phyloP scores from a whole-genome alignment of 2,113 vertebrate species.

The Abramis brama region DNA sequence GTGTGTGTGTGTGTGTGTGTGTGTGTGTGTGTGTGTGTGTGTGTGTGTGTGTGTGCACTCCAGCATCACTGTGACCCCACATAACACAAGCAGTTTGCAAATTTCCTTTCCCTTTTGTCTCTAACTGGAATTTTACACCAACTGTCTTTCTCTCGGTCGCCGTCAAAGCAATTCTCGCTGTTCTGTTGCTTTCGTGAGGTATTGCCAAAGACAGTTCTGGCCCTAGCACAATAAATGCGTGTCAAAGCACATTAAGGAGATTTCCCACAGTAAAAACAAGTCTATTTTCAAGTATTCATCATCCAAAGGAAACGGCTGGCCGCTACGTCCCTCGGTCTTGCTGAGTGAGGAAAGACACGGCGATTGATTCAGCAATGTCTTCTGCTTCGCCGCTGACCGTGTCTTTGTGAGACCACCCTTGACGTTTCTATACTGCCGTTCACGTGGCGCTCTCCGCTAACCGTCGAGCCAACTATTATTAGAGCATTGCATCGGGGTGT shows the following conservation, averaged over 20 bases:
- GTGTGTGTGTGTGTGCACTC: no score
- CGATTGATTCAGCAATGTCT: conserved; percentile 20
- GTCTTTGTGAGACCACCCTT: conserved; percentile 65
- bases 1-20: no score
- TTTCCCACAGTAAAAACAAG: conserved; percentile 26
- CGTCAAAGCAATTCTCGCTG: not conserved
- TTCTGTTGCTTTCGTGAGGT: not conserved
- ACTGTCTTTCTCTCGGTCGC: not conserved
- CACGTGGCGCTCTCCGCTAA: conserved; percentile 50
- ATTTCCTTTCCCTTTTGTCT: not conserved
- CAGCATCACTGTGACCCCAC: no score
- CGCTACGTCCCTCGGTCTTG: not conserved
- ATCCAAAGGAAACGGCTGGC: not conserved
- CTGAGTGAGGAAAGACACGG: conserved; percentile 50
- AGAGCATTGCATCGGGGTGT: conserved; percentile 47
- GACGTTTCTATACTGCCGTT: conserved; percentile 40
- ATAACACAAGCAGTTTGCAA: no score
- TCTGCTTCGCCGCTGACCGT: conserved; percentile 58
- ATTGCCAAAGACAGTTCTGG: conserved; percentile 28
- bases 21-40: no score
- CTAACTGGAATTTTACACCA: not conserved
- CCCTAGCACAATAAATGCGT: conserved; percentile 8
- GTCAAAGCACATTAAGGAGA: conserved; percentile 15
- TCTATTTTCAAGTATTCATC: conserved; percentile 45
- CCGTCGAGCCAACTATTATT: conserved; percentile 67